Base-by-base conservation (phyloP, 2,113 vertebrate species). In the Sebastes schlegelii region DNA sequence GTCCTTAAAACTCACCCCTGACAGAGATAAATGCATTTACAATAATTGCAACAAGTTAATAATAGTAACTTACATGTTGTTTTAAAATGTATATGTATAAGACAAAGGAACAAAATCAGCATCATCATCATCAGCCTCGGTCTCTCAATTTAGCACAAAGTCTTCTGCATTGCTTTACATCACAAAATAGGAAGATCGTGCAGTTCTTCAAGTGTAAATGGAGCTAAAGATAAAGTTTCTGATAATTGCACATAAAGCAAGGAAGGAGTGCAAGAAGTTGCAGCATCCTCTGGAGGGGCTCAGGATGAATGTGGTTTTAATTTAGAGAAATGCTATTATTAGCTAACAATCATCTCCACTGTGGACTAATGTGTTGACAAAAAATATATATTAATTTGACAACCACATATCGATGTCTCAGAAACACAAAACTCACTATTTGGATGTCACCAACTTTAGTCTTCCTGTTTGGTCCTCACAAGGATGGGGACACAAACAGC, bases 401-500 rank as follows among this genome's bases (percentile, higher is more conserved):
- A 7, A 23, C 2, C 1, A 46, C 21, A 54, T 54, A 69, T 21
- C n/a, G 23, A 86, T 43, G 55, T 65, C 21, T 84, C 23, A 52
- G 21, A 57, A 74, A 66, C 10, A 65, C 46, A 77, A 60, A 69
- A 71, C 34, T 74, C 5, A 46, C 49, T 43, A 12, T 77, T 42
- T 57, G 57, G 12, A 46, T 69, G 51, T 79, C 54, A 69, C 11
- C 61, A 64, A 57, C 60, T 55, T 82, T 13, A 68, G 54, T 57
- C 45, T 52, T 70, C 62, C 52, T 74, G 62, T 75, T 78, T n/a
- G 19, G 77, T 87, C 70, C 85, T 82, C 60, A 80, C 13, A 85
- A 77, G 62, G 42, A 76, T 0, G 70, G 72, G 13, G 70, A 79
- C 14, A 73, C 63, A 79, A 21, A 77, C 40, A 87, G 63, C 19